Conservation (phyloP, 2,797 vertebrate species). For the Takifugu rubripes region DNA sequence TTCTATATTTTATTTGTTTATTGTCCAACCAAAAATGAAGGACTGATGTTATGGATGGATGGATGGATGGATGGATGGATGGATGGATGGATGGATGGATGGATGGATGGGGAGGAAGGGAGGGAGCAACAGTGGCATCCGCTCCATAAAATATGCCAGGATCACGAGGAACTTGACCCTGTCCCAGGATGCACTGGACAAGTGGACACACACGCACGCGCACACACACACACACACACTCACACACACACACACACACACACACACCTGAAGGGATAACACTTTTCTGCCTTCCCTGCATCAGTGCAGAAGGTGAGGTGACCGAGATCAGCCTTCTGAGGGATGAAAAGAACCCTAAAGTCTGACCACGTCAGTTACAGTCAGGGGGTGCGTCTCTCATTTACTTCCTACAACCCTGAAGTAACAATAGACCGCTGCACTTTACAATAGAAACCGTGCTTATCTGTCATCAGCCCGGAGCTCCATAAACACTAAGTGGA, state of each 20-base stretch:
- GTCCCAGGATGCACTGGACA: background rate
- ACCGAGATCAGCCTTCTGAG: too few relatives aligned
- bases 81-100: background rate
- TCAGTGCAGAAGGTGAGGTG: too few relatives aligned
- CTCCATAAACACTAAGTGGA: constrained; percentile 70
- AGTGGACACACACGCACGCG: background rate
- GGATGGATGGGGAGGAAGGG: background rate
- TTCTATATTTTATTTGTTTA: too few relatives aligned
- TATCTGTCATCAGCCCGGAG: constrained; percentile 62
- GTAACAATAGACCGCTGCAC: constrained; percentile 46
- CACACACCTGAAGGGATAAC: background rate
- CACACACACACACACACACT: too few relatives aligned
- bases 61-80: background rate
- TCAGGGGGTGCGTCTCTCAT: constrained; percentile 26
- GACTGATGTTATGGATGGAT: background rate
- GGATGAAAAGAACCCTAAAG: background rate
- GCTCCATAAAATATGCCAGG: too few relatives aligned
- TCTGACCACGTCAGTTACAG: constrained; percentile 17
- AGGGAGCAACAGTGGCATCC: background rate
- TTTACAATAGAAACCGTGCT: constrained; percentile 55
- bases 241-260: background rate
- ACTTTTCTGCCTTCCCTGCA: too few relatives aligned
- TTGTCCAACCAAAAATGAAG: background rate
- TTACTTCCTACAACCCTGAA: constrained; percentile 14
- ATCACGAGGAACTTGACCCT: background rate